These are phyloP conservation scores for Pollenia labialis DNA, from an alignment of 2,888 invertebrate genomes.

Conservation along the genomic window DNA sequence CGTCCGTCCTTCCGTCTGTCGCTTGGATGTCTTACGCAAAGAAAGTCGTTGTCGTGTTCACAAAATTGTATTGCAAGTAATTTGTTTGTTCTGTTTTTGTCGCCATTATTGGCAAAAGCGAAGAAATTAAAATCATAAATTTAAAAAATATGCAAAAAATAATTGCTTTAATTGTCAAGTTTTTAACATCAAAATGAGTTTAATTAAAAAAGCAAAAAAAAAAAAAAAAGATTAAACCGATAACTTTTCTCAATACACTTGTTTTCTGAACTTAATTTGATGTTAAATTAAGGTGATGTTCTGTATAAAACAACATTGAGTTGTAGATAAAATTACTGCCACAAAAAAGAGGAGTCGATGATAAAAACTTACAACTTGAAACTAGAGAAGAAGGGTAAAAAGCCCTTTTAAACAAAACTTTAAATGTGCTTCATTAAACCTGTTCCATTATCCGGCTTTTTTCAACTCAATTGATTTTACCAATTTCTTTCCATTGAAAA, in stretches of 20 bases:
- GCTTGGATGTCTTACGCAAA: not conserved
- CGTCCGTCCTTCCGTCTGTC: not conserved
- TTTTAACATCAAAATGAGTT: constrained; percentile 8
- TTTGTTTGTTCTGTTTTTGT: constrained; percentile 6
- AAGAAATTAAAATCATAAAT: not conserved
- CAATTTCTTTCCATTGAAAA: no score
- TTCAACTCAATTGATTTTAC: no score
- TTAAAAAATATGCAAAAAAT: constrained; percentile 39
- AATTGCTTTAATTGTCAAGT: constrained; percentile 45
- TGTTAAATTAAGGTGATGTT: constrained; percentile 28
- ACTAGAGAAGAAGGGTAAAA: not conserved
- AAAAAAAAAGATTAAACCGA: not conserved
- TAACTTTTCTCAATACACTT: constrained; percentile 9
- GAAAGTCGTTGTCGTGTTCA: constrained; percentile 43
- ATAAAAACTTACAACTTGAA: not conserved
- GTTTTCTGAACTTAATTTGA: constrained; percentile 21
- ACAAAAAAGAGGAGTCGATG: not conserved
- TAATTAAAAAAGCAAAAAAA: not conserved
- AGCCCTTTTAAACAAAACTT: no score
- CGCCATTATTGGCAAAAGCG: not conserved
- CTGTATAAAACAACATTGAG: not conserved
- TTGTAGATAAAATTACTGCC: not conserved
- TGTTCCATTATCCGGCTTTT: no score
- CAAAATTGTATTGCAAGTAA: constrained; percentile 58
- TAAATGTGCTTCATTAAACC: no score